Evolutionary conservation across 2,797 vertebrate genomes (phyloP), one percentile per base, ranked within the genome.

Genomic region (Caiman crocodilus): DNA sequence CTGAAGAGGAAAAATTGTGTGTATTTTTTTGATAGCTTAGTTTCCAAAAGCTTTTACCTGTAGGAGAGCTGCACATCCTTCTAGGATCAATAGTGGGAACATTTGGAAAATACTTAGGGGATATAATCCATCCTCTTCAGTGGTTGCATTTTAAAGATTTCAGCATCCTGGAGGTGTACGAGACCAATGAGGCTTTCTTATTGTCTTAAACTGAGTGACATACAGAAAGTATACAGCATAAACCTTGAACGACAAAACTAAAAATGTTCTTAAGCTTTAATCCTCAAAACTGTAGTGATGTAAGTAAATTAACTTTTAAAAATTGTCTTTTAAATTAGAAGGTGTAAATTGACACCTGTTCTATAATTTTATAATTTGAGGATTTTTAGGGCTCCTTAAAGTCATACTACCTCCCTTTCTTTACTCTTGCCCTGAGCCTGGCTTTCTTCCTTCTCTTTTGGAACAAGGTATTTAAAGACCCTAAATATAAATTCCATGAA

Each of bases 251-350:
- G 42, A 42, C 35, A 16, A 14, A 42, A 73, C 42, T 73, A 35
- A 21, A 73, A 50, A 73, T 15, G 14, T 73, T 73, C 69, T 50
- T 73, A 73, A 67, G 15, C 30, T 75, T 18, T 5, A 2, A 1
- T 4, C 2, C 28, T n/a, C 4, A 2, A 10, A 1, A 9, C 59
- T 78, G 64, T 65, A 58, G 14, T 9, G 30, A 7, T 3, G 1
- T 55, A 32, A 73, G 32, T 15, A 82, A 25, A 4, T 61, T 61
- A 4, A 1, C 14, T 50, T n/a, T 78, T 82, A 42, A 13, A n/a
- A 64, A 5, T 26, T 85, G 42, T 9, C 11, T 73, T 89, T 79
- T 17, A 21, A 3, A 0, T 75, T 75, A n/a, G 42, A 50, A 50
- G 42, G 42, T 50, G 42, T 50, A 50, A 50, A 50, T 21, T 32